Conservation (phyloP, 2,113 vertebrate genomes). For the Pygoscelis antarcticus region DNA sequence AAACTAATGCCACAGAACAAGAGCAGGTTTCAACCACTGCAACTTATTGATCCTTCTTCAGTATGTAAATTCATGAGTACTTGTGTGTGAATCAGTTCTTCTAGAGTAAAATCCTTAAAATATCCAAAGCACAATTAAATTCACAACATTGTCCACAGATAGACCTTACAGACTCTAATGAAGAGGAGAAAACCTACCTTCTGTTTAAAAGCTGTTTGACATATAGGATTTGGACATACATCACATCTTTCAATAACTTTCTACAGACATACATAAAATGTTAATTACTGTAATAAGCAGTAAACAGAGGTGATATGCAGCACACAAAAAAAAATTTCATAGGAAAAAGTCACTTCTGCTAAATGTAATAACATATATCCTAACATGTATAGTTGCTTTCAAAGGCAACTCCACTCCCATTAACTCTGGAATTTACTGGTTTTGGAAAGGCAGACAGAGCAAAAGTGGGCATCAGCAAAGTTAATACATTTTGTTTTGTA, state of each 20-base stretch:
- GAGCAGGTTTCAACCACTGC: not conserved
- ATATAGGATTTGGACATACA: not conserved
- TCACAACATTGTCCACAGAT: not conserved
- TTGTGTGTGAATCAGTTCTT: not conserved
- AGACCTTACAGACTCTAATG: not conserved
- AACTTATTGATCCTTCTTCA: not conserved
- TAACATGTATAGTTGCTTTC: not conserved
- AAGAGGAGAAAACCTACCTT: not conserved
- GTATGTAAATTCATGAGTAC: not conserved
- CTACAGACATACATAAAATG: not conserved
- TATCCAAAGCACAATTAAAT: not conserved
- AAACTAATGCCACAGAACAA: not conserved
- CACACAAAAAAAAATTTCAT: not conserved
- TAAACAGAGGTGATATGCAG: not conserved
- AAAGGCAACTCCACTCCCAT: not conserved
- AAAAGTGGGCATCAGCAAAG: not conserved
- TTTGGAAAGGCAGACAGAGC: not conserved
- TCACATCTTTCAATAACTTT: not conserved
- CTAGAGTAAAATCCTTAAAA: not conserved
- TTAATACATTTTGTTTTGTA: not conserved
- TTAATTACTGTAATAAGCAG: not conserved
- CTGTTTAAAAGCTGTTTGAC: not conserved
- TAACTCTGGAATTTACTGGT: not conserved
- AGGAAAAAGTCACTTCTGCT: not conserved
- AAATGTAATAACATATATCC: not conserved